Percentiles rank a stretch among this genome's conserved stretches.
Evolutionary conservation across 2,113 vertebrate genomes (phyloP).

Genomic region (Amia ocellicauda): DNA sequence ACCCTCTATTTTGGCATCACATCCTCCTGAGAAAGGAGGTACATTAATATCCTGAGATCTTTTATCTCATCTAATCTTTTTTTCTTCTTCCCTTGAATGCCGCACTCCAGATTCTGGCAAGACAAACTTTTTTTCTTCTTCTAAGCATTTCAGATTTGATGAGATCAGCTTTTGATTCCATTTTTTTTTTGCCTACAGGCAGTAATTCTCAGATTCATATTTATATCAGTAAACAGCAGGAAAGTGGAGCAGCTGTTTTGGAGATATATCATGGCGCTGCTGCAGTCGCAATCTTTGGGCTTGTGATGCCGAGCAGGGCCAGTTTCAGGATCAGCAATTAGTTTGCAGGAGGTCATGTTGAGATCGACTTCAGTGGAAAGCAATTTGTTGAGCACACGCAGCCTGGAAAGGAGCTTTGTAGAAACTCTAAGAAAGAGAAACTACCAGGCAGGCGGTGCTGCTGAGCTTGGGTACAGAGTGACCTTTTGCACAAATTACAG

Average conservation of each 20-base stretch:
- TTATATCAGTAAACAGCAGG: neutral
- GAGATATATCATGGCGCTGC: neutral
- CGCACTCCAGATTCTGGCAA: too few species aligned
- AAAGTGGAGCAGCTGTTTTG: neutral
- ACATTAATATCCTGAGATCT: too few species aligned
- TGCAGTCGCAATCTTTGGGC: neutral
- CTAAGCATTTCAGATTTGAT: too few species aligned
- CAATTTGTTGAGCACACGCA: slow-evolving; percentile 22
- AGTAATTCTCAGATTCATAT: neutral
- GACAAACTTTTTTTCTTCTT: too few species aligned
- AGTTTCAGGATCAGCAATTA: slow-evolving; percentile 8
- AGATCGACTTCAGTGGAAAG: slow-evolving; percentile 8
- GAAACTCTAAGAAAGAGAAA: neutral
- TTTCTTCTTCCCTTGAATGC: too few species aligned
- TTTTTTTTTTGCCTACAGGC: neutral
- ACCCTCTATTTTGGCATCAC: too few species aligned
- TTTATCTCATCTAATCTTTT: too few species aligned
- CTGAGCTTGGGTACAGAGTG: slow-evolving; percentile 13
- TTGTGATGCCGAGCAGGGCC: neutral
- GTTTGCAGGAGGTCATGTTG: slow-evolving; percentile 9
- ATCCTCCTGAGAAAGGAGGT: too few species aligned
- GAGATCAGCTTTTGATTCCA: too few species aligned
- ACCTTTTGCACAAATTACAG: slow-evolving; percentile 2
- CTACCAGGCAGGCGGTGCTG: too few species aligned
- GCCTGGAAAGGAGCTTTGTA: too few species aligned